These are phyloP conservation scores for Syritta pipiens DNA, from an alignment of 2,888 invertebrate species.

Conservation along the genomic window DNA sequence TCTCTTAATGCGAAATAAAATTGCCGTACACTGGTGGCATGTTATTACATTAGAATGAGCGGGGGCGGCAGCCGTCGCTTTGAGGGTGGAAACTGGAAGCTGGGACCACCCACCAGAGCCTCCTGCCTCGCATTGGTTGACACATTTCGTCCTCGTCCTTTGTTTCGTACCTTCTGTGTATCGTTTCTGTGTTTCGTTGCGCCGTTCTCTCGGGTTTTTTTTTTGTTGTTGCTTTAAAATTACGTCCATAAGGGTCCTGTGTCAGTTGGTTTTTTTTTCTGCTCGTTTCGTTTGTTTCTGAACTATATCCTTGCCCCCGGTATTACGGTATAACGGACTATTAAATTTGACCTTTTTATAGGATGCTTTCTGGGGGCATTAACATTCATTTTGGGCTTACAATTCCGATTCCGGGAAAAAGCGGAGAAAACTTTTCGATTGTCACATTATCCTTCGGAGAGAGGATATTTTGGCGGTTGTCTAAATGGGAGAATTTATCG, in stretches of 20 bases:
- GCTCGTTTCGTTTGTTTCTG: conserved; percentile 11
- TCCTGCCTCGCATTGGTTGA: conserved; percentile 61
- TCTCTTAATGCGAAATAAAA: conserved; percentile 79
- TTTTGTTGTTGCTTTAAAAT: conserved; percentile 39
- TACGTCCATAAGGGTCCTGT: conserved; percentile 48
- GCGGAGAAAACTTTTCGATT: conserved; percentile 62
- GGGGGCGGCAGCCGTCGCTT: neutral
- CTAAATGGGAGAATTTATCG: conserved; percentile 67
- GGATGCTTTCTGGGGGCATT: conserved; percentile 70
- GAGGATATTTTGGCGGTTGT: conserved; percentile 64
- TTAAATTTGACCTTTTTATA: conserved; percentile 73
- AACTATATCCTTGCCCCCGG: conserved; percentile 60
- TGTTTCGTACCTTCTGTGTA: conserved; percentile 53
- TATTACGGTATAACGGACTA: conserved; percentile 69
- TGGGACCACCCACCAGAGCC: conserved; percentile 29
- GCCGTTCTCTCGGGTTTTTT: neutral
- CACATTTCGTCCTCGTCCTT: conserved; percentile 63
- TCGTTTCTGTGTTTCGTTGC: conserved; percentile 12
- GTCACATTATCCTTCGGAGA: conserved; percentile 62
- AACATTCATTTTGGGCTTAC: conserved; percentile 70
- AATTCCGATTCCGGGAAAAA: conserved; percentile 58
- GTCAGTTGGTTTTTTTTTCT: conserved; percentile 11
- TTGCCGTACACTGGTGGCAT: conserved; percentile 77
- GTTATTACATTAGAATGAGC: conserved; percentile 70
- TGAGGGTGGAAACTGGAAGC: neutral